These are phyloP conservation scores for Labroides dimidiatus DNA, from an alignment of 2,797 vertebrate species.

Conservation along the genomic window DNA sequence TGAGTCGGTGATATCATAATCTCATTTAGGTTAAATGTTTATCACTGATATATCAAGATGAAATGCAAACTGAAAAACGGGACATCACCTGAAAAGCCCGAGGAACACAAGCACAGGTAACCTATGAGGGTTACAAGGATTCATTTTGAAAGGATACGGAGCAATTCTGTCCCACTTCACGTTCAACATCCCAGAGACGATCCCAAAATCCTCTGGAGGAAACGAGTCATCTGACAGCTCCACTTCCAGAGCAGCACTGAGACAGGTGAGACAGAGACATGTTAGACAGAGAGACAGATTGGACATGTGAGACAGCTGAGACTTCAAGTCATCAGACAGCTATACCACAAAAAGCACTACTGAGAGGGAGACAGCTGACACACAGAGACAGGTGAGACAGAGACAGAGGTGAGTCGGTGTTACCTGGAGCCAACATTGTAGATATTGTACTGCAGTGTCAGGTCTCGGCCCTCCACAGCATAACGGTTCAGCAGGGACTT, in stretches of 20 bases:
- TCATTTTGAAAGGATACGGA: constrained; percentile 89
- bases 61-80: no score
- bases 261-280: background rate
- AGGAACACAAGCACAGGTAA: no score
- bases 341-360: no score
- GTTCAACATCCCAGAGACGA: constrained; percentile 95
- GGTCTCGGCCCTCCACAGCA: constrained; percentile 93
- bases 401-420: background rate
- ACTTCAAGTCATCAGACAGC: constrained; percentile 4
- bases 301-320: background rate
- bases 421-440: constrained; percentile 98
- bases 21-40: no score
- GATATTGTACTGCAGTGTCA: constrained; percentile 96
- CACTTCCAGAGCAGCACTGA: constrained; percentile 93
- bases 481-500: constrained; percentile 95
- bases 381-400: background rate
- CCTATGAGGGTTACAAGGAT: background rate
- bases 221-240: constrained; percentile 96
- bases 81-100: no score
- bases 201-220: constrained; percentile 96
- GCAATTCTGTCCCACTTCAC: constrained; percentile 98
- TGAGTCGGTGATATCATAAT: no score
- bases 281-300: background rate
- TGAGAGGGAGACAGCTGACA: no score
- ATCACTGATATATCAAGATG: no score